These are phyloP conservation scores for Fregata magnificens DNA, from an alignment of 2,113 vertebrate species.

Conservation along the genomic window DNA sequence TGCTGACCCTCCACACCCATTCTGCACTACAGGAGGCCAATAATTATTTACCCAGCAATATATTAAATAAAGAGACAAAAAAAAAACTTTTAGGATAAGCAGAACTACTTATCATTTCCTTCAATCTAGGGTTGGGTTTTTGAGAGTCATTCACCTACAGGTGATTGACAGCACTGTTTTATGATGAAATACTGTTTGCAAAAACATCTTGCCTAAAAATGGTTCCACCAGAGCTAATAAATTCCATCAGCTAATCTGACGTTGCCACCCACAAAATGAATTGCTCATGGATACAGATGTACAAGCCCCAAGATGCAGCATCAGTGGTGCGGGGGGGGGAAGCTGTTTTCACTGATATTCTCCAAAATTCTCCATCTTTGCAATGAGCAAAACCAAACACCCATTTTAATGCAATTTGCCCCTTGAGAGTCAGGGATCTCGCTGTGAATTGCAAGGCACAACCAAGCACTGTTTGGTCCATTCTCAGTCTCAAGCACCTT, in stretches of 20 bases:
- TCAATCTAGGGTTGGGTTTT: slow-evolving; percentile 11
- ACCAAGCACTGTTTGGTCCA: neutral
- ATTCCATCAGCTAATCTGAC: neutral
- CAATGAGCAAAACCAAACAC: neutral
- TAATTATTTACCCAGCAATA: slow-evolving; percentile 7
- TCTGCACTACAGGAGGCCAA: neutral
- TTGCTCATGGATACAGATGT: neutral
- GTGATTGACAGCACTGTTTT: neutral
- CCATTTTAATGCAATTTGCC: neutral
- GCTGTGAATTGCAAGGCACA: neutral
- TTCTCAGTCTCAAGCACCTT: neutral
- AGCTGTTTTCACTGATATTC: fast-evolving
- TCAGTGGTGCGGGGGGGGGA: fast-evolving
- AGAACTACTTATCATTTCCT: neutral
- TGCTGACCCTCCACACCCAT: neutral
- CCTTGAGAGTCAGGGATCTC: fast-evolving
- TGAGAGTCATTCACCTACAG: neutral
- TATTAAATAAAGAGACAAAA: neutral
- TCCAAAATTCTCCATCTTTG: neutral
- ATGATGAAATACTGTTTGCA: neutral
- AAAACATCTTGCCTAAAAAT: neutral
- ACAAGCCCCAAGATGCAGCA: neutral
- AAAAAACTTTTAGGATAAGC: neutral
- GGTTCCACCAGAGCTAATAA: neutral
- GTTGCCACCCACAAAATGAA: neutral